Percentiles rank a stretch among this genome's conserved stretches.
phyloP scores from a whole-genome alignment of 2,797 vertebrate species.

The Capromys pilorides region DNA sequence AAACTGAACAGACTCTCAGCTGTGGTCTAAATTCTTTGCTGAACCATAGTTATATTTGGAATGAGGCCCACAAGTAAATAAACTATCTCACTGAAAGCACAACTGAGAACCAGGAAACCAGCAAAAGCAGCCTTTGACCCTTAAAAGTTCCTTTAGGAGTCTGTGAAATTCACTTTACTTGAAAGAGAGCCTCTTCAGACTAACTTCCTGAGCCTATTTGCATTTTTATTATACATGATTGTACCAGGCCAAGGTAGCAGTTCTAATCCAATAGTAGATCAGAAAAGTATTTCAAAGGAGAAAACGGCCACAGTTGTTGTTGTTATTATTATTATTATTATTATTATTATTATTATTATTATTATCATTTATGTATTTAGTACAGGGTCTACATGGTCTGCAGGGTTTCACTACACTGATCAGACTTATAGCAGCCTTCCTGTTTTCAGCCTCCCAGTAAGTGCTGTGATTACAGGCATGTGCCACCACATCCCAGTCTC shows the following conservation, averaged over 20 bases:
- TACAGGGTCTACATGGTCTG: too few species aligned
- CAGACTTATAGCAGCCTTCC: too few species aligned
- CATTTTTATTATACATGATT: neutral
- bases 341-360: neutral
- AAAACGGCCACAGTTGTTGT: neutral
- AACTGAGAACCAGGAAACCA: neutral
- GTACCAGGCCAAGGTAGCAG: neutral
- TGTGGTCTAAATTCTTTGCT: neutral
- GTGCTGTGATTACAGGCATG: too few species aligned
- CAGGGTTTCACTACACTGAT: too few species aligned
- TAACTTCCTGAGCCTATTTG: neutral
- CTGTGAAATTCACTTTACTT: neutral
- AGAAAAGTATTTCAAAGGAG: neutral
- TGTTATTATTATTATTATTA: too few species aligned
- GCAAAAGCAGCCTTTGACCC: neutral
- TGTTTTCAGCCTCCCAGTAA: too few species aligned
- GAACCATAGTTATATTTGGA: constrained; percentile 28
- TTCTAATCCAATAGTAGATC: neutral
- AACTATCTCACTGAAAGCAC: neutral
- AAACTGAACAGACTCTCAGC: constrained; percentile 15
- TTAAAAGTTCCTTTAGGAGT: neutral
- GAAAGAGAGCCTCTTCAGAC: neutral
- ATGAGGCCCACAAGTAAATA: constrained; percentile 8
- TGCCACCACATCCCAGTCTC: too few species aligned
- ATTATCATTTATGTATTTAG: too few species aligned